Conservation (phyloP, 2,888 invertebrate genomes). For the Drosophila maculinotata region DNA sequence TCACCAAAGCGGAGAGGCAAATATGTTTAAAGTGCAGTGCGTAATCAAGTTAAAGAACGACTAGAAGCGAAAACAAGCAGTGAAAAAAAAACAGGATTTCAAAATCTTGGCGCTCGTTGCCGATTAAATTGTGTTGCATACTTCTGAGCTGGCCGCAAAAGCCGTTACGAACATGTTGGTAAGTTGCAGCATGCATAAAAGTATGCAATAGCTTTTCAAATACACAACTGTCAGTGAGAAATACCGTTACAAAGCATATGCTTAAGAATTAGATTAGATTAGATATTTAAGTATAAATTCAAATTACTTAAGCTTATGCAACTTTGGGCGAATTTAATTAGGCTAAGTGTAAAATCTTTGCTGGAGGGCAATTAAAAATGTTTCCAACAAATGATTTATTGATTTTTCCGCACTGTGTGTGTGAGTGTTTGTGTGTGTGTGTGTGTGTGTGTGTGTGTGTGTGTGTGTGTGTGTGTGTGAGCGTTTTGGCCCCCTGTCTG, state of each 20-base stretch:
- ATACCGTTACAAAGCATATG: slow-evolving; percentile 8
- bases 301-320: background rate
- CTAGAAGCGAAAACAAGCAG: too few relatives aligned
- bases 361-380: slow-evolving; percentile 52
- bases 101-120: slow-evolving; percentile 20
- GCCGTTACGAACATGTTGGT: slow-evolving; percentile 69
- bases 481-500: slow-evolving; percentile 51
- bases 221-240: background rate
- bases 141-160: slow-evolving; percentile 59
- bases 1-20: slow-evolving; percentile 3
- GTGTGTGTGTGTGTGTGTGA: slow-evolving; percentile 33
- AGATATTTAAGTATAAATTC: background rate
- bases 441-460: slow-evolving; percentile 26
- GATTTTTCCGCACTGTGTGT: slow-evolving; percentile 74
- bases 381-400: slow-evolving; percentile 77
- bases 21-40: slow-evolving; percentile 48
- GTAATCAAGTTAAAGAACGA: slow-evolving; percentile 14
- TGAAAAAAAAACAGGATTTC: slow-evolving; percentile 13
- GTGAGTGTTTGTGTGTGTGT: slow-evolving; percentile 39
- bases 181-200: slow-evolving; percentile 49
- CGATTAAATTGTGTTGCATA: slow-evolving; percentile 62
- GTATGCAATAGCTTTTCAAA: slow-evolving; percentile 28
- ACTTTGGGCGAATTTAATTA: slow-evolving; percentile 3
- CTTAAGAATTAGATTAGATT: background rate
- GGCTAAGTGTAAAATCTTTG: background rate